Conservation (phyloP, 2,113 vertebrate species). For the Thomomys bottae region DNA sequence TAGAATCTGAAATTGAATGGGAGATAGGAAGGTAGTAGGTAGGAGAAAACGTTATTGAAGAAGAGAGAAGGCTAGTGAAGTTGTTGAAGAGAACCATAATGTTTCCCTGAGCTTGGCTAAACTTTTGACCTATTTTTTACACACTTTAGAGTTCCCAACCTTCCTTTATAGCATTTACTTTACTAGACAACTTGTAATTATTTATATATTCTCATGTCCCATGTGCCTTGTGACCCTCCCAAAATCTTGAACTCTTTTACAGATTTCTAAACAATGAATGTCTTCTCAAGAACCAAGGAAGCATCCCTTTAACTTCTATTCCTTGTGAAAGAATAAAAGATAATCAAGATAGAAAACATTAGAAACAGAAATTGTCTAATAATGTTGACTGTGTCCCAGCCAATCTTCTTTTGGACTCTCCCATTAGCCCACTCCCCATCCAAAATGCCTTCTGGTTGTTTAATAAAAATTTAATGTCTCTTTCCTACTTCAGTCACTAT, state of each 20-base stretch:
- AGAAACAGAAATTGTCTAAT: background rate
- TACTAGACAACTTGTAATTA: background rate
- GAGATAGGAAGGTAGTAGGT: background rate
- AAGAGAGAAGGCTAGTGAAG: background rate
- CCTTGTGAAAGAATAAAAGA: background rate
- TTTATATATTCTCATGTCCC: background rate
- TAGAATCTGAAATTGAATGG: background rate
- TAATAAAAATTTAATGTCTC: background rate
- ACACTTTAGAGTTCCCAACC: background rate
- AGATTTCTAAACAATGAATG: background rate
- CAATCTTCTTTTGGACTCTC: background rate
- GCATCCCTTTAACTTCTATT: background rate
- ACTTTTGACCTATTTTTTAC: background rate
- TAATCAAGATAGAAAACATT: background rate
- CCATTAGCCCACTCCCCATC: background rate
- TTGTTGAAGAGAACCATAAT: background rate
- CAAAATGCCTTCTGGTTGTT: background rate
- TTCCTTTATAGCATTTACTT: background rate
- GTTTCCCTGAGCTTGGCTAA: background rate
- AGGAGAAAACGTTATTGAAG: background rate
- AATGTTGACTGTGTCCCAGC: background rate
- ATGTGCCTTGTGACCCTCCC: background rate
- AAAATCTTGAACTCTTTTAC: background rate
- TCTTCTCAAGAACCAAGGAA: background rate
- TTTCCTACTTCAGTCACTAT: background rate